A percentile compares a stretch with the other conserved stretches of the same genome.
Evolutionary conservation across 2,797 vertebrate genomes (phyloP).

Genomic region (Phrynocephalus guinanensis): DNA sequence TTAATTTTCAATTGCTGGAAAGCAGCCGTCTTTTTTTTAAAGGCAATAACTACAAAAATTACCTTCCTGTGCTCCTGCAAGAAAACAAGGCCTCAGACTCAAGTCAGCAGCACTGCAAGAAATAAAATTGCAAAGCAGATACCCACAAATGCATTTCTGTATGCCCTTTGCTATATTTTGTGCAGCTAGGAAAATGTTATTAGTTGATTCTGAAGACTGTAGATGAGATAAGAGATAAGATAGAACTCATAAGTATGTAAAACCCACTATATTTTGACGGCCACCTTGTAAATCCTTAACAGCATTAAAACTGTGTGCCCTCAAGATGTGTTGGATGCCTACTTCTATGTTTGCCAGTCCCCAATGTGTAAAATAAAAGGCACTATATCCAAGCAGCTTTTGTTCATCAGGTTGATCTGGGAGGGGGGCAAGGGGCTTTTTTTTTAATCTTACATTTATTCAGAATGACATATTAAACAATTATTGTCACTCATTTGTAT

Average conservation of each 20-base stretch:
- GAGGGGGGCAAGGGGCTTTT: background rate
- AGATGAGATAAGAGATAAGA: no score
- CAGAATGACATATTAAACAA: background rate
- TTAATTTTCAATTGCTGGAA: slow-evolving; percentile 10
- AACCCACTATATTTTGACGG: background rate
- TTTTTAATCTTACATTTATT: background rate
- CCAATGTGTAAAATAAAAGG: background rate
- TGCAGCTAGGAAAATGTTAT: background rate
- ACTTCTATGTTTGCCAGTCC: background rate
- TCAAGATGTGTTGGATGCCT: background rate
- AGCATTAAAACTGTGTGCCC: background rate
- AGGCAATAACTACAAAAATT: background rate
- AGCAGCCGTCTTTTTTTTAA: background rate
- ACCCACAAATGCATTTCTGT: background rate
- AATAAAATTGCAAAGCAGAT: background rate
- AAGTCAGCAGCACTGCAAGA: background rate
- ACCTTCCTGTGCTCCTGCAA: background rate
- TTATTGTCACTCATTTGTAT: fast-evolving
- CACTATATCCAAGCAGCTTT: background rate
- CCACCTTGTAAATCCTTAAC: fast-evolving
- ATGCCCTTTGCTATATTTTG: background rate
- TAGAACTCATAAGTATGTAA: background rate
- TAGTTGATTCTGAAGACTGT: background rate
- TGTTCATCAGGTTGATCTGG: background rate
- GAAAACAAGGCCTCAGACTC: background rate